Conservation (phyloP, 2,797 vertebrate genomes). For the Scolopax bukidnonensis region DNA sequence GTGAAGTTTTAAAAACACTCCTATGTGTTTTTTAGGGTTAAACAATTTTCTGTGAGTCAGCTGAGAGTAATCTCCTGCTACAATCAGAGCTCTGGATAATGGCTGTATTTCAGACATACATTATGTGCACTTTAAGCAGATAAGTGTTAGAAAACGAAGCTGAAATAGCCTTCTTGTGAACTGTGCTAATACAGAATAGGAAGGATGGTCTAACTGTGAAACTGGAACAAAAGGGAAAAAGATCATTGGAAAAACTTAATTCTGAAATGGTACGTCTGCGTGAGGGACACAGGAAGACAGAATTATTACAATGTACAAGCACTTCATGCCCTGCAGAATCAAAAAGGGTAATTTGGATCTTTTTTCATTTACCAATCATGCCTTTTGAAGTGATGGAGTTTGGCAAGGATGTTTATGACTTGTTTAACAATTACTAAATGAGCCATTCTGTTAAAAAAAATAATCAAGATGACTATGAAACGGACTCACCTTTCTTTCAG, state of each 20-base stretch:
- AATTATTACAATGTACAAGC: conserved; percentile 6
- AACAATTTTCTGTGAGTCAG: conserved; percentile 62
- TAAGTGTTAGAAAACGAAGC: conserved; percentile 62
- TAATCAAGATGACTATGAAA: conserved; percentile 19
- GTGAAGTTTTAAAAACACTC: not conserved
- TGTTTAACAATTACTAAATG: conserved; percentile 59
- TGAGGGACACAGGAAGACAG: not conserved
- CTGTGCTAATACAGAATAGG: conserved; percentile 22
- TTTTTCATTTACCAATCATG: conserved; percentile 58
- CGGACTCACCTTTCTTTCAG: conserved; percentile 25
- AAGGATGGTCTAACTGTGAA: conserved; percentile 40
- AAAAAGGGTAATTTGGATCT: conserved; percentile 47
- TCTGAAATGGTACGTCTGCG: not conserved
- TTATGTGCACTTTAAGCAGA: conserved; percentile 70
- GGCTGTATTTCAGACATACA: conserved; percentile 68
- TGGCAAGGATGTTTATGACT: conserved; percentile 62
- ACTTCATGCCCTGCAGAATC: conserved; percentile 38
- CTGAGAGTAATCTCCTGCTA: conserved; percentile 57
- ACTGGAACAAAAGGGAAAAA: conserved; percentile 36
- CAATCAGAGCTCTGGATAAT: conserved; percentile 63
- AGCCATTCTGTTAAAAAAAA: conserved; percentile 33
- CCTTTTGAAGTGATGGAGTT: conserved; percentile 32
- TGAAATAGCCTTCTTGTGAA: conserved; percentile 66
- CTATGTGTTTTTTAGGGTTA: conserved; percentile 1
- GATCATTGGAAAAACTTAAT: conserved; percentile 45